Evolutionary conservation across 1,140 invertebrate genomes (phyloP).

Genomic region (Scaptomyza graminum): DNA sequence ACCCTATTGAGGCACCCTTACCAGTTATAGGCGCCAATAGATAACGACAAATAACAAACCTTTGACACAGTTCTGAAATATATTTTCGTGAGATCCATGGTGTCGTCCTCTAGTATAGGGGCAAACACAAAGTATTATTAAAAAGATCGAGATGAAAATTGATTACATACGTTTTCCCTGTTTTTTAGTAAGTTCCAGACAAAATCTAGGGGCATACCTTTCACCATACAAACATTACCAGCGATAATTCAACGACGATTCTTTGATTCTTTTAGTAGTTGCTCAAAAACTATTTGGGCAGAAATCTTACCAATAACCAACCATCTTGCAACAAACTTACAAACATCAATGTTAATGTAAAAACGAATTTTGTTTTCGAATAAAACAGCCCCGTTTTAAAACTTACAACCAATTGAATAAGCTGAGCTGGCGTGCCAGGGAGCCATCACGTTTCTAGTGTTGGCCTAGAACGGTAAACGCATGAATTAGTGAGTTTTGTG

Average conservation of each 20-base stretch:
- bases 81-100: conserved; percentile 22
- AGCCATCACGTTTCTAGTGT: conserved; percentile 72
- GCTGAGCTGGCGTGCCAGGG: conserved; percentile 37
- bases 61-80: conserved; percentile 27
- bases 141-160: conserved; percentile 68
- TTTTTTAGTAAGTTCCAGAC: conserved; percentile 31
- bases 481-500: conserved; percentile 73
- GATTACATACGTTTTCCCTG: conserved; percentile 55
- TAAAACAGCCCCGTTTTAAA: conserved; percentile 32
- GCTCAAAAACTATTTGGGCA: conserved; percentile 12
- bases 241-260: not conserved
- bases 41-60: conserved; percentile 62
- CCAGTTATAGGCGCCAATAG: conserved; percentile 35
- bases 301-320: conserved; percentile 38
- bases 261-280: conserved; percentile 11
- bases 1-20: conserved; percentile 20
- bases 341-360: conserved; percentile 34
- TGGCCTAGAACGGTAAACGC: conserved; percentile 78
- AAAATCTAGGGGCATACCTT: conserved; percentile 16
- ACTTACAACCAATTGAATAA: conserved; percentile 50
- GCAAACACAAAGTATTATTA: conserved; percentile 54
- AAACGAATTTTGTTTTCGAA: conserved; percentile 4
- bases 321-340: conserved; percentile 35
- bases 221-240: conserved; percentile 31
- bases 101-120: conserved; percentile 18